Evolutionary conservation across 64 coral and sea anemone genomes (phyloP), one percentile per base, ranked within the genome.

Genomic region (Porites lutea): DNA sequence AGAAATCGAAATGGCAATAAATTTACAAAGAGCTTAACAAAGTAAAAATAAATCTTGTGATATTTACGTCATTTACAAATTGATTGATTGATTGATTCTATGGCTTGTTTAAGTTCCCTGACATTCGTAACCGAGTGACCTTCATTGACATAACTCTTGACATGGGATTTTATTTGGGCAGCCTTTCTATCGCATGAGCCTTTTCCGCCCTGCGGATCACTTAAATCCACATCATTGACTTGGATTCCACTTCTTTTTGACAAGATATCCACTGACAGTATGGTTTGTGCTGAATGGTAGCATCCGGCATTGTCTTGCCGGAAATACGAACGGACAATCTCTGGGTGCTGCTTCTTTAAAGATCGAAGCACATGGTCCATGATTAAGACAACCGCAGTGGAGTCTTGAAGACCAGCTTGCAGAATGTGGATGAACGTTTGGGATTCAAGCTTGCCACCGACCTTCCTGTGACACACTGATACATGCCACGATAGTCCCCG

Each of bases 261-360:
- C 21, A 88, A 48, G 43, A 77, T 46, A 13, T 77, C 46, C 16
- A 58, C 55, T 64, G 72, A 48, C 57, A 88, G 46, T 58, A 87
- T 76, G 22, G 54, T 77, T 8, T 16, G 2, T n/a, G 87, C 72
- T 13, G 57, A 77, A 78, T 89, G 73, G 10, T 89, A 89, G 19
- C 15, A 89, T 9, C 72, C 57, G 15, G 87, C 87, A 63, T 89
- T 89, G 59, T 89, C 72, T 65, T 89, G 87, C 6, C 72, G 87
- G 59, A 77, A 78, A 65, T 22, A 89, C 13, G 48, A 43, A 0
- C 47, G n/a, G 44, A 21, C 22, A 23, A 89, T 61, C 59, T 89
- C 72, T 19, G 57, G 87, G 19, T 89, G 59, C 11, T 89, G 71
- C n/a, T 77, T 65, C 45, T 89, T 89, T 51, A 89, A 63, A 0